Base-by-base conservation (phyloP, 2,888 invertebrate species). In the Spatulosminthurus flaviceps region DNA sequence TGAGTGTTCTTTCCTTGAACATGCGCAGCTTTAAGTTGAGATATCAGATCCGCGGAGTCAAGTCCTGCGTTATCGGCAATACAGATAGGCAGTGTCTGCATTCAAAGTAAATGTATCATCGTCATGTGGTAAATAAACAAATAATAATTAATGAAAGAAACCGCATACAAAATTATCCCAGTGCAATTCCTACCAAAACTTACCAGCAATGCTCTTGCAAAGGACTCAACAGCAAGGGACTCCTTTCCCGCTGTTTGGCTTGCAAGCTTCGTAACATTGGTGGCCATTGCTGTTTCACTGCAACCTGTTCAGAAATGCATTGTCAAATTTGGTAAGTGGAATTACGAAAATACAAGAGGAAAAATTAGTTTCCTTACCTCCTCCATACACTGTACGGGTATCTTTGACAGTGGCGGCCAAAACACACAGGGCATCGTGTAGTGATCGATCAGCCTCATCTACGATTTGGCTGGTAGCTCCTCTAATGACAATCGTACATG, bases 41-140 rank as follows among this genome's bases (percentile, higher is more conserved):
- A 93, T 78, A 99, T 90, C 82, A 98, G 90, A 86, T 98, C 96
- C 0, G 98, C 95, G 67, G 97, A 97, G 90, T 99, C 99, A 88
- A 95, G 97, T 80, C 99, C 99, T 80, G 96, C 99, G 89, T 99
- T 99, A 88, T 99, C 99, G 51, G 98, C 97, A 83, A 99, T 98
- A 78, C 95, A 95, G 26, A 95, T 95, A 0, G 99, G 99, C 85
- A 99, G 89, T 86, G 95, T 92, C 81, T 93, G 91, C 0, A 80
- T 51, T 42, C 42, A n/a, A n/a, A n/a, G n/a, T n/a, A n/a, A n/a
- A n/a, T n/a, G n/a, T n/a, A n/a, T n/a, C n/a, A n/a, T n/a, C n/a
- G n/a, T n/a, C n/a, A n/a, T n/a, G n/a, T n/a, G n/a, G n/a, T n/a
- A n/a, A n/a, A n/a, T n/a, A n/a, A n/a, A n/a, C n/a, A n/a, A n/a